phyloP scores from a whole-genome alignment of 2,888 invertebrate genomes.

The Stenolophus ochropezus region DNA sequence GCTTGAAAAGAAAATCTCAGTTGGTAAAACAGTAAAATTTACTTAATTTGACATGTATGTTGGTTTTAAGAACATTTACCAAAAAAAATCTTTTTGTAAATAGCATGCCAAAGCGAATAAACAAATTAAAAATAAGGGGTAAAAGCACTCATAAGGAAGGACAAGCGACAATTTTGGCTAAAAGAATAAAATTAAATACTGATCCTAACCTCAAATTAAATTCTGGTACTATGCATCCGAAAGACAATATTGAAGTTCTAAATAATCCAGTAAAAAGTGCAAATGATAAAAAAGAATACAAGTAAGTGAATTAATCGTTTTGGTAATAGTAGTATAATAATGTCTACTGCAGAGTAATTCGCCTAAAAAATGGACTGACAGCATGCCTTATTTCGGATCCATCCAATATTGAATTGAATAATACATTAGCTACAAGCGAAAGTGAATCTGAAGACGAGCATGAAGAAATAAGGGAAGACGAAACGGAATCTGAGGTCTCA shows the following conservation, averaged over 20 bases:
- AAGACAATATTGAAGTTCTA: conserved; percentile 66
- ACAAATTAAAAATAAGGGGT: not conserved
- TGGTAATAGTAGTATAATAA: not conserved
- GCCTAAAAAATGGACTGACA: conserved; percentile 82
- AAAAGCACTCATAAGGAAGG: not conserved
- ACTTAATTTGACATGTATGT: conserved; percentile 27
- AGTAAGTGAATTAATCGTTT: conserved; percentile 72
- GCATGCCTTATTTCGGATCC: conserved; percentile 84
- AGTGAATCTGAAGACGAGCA: conserved; percentile 70
- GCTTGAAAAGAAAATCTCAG: not conserved
- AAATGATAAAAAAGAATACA: conserved; percentile 86
- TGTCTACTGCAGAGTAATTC: conserved; percentile 75
- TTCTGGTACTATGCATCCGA: conserved; percentile 17
- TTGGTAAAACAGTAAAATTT: conserved; percentile 38
- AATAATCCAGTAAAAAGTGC: conserved; percentile 81
- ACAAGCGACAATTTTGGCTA: conserved; percentile 1
- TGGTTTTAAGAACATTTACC: conserved; percentile 15
- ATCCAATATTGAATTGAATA: conserved; percentile 67
- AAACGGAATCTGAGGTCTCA: conserved; percentile 42
- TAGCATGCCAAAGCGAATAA: conserved; percentile 53
- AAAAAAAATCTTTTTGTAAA: conserved; percentile 40
- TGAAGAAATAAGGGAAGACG: conserved; percentile 65
- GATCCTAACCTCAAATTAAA: conserved; percentile 41
- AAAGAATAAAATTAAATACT: conserved; percentile 30
- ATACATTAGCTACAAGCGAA: conserved; percentile 74